Evolutionary conservation across 2,113 vertebrate genomes (phyloP), one percentile per base, ranked within the genome.

Genomic region (Tachysurus fulvidraco): DNA sequence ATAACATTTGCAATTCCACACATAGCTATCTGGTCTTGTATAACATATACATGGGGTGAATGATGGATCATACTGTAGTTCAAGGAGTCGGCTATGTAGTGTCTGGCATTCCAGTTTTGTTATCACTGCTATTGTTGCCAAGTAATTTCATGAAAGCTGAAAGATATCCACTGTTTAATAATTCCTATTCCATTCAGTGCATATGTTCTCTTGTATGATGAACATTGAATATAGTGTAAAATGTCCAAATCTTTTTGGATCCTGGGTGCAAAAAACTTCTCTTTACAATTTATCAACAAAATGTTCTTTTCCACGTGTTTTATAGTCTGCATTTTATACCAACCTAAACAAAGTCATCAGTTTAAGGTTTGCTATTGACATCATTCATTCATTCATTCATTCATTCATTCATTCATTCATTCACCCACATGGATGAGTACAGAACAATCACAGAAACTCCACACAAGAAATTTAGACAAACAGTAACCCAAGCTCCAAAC

Each of bases 101-200:
- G 30, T 25, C 55, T 60, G 55, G 10, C 78, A 81, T 60, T 81
- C 55, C 55, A 81, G 19, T 60, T 81, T 81, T 60, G 30, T 44
- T 81, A 60, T 60, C 78, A 60, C 55, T 81, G 30, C 55, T 60
- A 60, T 60, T 44, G 30, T 60, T 81, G 78, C 78, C 78, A 60
- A 81, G 36, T 60, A 41, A 81, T 60, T 81, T 81, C 30, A 41
- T 60, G 52, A 50, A 30, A 44, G 78, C 55, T 60, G 55, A 60
- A 60, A 81, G 36, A 60, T 11, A 60, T 60, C 55, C 17, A 81
- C 28, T 25, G 30, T 60, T 60, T 81, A 44, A 60, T 44, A 10
- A 81, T 60, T 81, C 19, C 30, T 81, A 7, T 60, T 44, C 55
- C 12, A 55, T 80, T 44, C 55, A 13, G 54, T 80, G 78, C 30